phyloP scores from a whole-genome alignment of 2,888 invertebrate species.

The Drosophila dives region DNA sequence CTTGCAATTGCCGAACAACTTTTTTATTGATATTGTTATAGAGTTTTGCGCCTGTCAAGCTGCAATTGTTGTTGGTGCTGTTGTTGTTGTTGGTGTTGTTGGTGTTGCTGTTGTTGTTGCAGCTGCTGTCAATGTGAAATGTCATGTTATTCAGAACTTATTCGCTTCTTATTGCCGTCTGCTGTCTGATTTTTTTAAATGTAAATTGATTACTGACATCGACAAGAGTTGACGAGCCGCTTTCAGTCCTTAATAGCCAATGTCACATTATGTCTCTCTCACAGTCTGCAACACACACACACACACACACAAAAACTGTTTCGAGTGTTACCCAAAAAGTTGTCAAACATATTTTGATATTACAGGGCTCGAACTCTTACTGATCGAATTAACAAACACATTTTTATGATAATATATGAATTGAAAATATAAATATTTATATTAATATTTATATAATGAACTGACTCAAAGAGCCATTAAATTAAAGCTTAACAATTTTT shows the following conservation, averaged over 20 bases:
- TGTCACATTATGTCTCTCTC: constrained; percentile 54
- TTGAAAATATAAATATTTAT: background rate
- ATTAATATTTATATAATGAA: background rate
- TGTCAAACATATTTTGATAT: background rate
- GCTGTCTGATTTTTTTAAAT: constrained; percentile 55
- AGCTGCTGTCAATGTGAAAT: constrained; percentile 68
- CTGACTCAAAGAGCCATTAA: background rate
- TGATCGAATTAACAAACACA: background rate
- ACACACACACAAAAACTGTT: constrained; percentile 22
- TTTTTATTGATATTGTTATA: constrained; percentile 77
- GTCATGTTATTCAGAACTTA: constrained; percentile 71
- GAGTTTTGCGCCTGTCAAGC: constrained; percentile 48
- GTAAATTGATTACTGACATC: constrained; percentile 76
- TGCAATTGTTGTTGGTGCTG: background rate
- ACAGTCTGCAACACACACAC: constrained; percentile 19
- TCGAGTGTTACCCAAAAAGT: constrained; percentile 29
- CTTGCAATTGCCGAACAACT: constrained; percentile 68
- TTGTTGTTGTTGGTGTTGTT: background rate
- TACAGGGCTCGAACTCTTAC: background rate
- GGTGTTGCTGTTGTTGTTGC: constrained; percentile 15
- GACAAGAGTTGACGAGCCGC: constrained; percentile 63
- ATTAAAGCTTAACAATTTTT: background rate
- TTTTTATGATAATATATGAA: background rate
- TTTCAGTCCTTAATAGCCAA: constrained; percentile 67
- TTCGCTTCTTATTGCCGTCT: constrained; percentile 41